phyloP scores from a whole-genome alignment of 2,113 vertebrate species.

The Serilophus lunatus region DNA sequence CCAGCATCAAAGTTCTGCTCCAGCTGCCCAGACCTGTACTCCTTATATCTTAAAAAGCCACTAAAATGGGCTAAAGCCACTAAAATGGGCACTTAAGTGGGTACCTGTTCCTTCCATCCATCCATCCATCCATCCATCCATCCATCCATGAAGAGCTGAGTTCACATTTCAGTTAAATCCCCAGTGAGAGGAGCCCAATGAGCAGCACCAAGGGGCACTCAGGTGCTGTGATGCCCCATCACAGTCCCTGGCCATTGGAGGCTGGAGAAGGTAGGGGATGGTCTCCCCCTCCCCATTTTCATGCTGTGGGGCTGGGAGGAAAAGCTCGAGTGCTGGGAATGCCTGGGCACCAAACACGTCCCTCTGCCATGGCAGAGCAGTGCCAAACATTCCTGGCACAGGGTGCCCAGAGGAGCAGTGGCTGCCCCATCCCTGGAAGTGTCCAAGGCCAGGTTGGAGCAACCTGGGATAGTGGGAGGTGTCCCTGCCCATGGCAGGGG shows the following conservation, averaged over 20 bases:
- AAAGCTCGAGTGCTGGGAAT: neutral
- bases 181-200: neutral
- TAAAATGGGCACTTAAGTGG: neutral
- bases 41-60: neutral
- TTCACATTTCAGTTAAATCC: neutral
- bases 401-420: neutral
- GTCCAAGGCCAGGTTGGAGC: neutral
- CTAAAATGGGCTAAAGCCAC: neutral
- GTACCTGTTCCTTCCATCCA: neutral
- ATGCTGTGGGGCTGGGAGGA: neutral
- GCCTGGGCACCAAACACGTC: neutral
- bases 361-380: neutral
- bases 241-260: rapidly evolving
- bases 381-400: neutral
- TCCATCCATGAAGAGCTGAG: neutral
- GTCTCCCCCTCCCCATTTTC: neutral
- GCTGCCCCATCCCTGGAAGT: neutral
- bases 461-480: neutral
- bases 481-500: neutral
- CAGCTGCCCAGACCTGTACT: rapidly evolving
- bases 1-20: neutral
- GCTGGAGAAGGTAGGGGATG: neutral
- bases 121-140: no score
- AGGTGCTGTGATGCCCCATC: neutral
- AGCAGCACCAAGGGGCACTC: neutral